Percentiles rank a stretch among this genome's conserved stretches.
Evolutionary conservation across 2,888 invertebrate genomes (phyloP).

Genomic region (Meiosimyza decipiens): DNA sequence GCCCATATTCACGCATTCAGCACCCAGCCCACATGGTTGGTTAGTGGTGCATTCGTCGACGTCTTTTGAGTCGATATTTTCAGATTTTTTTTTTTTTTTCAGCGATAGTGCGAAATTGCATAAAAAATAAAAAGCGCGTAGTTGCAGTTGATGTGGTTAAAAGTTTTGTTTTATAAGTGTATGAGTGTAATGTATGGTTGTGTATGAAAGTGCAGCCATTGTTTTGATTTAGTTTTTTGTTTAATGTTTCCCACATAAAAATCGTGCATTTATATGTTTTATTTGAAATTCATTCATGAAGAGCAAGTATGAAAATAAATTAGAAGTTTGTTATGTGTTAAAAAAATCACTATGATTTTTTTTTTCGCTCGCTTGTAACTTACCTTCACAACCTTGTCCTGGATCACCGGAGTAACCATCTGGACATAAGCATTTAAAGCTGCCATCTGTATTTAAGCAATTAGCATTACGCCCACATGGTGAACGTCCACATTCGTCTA

Average conservation of each 20-base stretch:
- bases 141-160: conserved; percentile 28
- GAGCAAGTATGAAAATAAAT: conserved; percentile 22
- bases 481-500: conserved; percentile 79
- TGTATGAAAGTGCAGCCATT: conserved; percentile 14
- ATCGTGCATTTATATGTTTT: conserved; percentile 16
- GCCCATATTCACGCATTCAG: conserved; percentile 79
- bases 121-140: conserved; percentile 25
- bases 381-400: conserved; percentile 79
- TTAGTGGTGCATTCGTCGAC: conserved; percentile 77
- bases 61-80: conserved; percentile 65
- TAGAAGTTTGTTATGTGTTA: conserved; percentile 12
- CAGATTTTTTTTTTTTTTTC: conserved; percentile 27
- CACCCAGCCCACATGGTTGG: conserved; percentile 77
- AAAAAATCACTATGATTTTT: neutral
- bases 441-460: conserved; percentile 83
- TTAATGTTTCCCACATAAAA: neutral
- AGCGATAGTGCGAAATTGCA: conserved; percentile 27
- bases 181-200: neutral
- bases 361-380: conserved; percentile 44
- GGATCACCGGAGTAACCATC: conserved; percentile 86
- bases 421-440: conserved; percentile 84
- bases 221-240: too few species aligned
- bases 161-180: neutral
- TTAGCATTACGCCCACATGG: conserved; percentile 84
- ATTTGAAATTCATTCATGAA: conserved; percentile 4